These are phyloP conservation scores for Arge pagana DNA, from an alignment of 2,888 invertebrate genomes.

Conservation along the genomic window DNA sequence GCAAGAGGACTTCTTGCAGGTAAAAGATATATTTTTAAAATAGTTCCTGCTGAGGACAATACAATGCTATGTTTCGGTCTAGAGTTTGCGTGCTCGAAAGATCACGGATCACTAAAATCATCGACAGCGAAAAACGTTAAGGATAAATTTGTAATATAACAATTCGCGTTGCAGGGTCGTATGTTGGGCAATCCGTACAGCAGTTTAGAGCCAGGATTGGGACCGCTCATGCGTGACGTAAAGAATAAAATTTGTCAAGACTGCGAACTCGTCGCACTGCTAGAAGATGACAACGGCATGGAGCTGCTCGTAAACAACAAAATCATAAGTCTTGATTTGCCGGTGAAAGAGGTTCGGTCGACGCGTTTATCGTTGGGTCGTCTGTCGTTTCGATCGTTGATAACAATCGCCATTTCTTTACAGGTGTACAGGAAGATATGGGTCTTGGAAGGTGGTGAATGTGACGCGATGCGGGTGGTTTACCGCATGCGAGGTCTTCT, in stretches of 20 bases:
- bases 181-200: slow-evolving; percentile 99
- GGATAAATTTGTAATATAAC: no score
- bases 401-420: slow-evolving; percentile 25
- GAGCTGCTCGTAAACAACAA: slow-evolving; percentile 96
- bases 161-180: slow-evolving; percentile 68
- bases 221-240: slow-evolving; percentile 96
- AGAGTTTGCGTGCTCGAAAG: no score
- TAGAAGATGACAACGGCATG: slow-evolving; percentile 99
- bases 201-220: slow-evolving; percentile 89
- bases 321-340: slow-evolving; percentile 95
- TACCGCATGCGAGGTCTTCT: slow-evolving; percentile 97
- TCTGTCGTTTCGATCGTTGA: slow-evolving; percentile 16
- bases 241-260: slow-evolving; percentile 99
- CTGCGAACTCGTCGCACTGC: slow-evolving; percentile 94
- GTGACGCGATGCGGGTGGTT: slow-evolving; percentile 95
- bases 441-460: slow-evolving; percentile 87
- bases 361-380: slow-evolving; percentile 8
- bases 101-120: no score
- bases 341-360: slow-evolving; percentile 83
- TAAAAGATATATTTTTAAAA: slow-evolving; percentile 37
- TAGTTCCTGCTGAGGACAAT: no score
- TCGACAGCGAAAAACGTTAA: no score
- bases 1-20: slow-evolving; percentile 97
- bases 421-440: slow-evolving; percentile 75
- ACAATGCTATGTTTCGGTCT: no score